Evolutionary conservation across 2,113 vertebrate genomes (phyloP).

Genomic region (Ictalurus punctatus): DNA sequence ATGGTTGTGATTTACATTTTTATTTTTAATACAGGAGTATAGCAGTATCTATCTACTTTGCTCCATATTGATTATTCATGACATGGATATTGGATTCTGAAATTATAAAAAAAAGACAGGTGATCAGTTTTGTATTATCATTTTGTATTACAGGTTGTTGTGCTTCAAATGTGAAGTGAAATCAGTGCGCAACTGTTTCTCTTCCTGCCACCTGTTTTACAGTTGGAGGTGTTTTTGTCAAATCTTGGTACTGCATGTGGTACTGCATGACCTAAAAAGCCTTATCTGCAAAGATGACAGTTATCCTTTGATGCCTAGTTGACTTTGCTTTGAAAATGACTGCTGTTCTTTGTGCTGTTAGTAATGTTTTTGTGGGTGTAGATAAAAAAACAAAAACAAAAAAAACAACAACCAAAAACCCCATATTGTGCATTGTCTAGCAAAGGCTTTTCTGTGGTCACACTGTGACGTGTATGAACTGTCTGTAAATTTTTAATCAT

Average conservation of each 20-base stretch:
- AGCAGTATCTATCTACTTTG: not conserved
- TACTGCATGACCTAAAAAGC: not conserved
- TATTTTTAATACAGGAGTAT: no score
- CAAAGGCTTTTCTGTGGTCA: not conserved
- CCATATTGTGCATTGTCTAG: not conserved
- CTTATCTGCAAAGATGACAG: not conserved
- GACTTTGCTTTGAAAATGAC: not conserved
- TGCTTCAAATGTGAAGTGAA: not conserved
- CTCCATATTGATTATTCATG: not conserved
- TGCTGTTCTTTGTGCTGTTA: not conserved
- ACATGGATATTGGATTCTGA: no score
- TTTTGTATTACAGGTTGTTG: not conserved
- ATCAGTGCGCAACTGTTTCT: not conserved
- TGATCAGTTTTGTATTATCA: not conserved
- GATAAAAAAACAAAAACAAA: no score
- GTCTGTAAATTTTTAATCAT: conserved; percentile 38
- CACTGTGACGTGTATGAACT: not conserved
- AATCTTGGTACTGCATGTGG: not conserved
- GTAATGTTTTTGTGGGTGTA: not conserved
- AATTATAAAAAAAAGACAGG: not conserved
- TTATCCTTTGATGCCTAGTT: not conserved
- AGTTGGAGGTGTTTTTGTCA: not conserved
- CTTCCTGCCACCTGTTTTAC: not conserved
- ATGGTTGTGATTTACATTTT: not conserved
- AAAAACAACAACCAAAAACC: no score